phyloP scores from a whole-genome alignment of 2,888 invertebrate genomes.

The Diachrysia chrysitis region DNA sequence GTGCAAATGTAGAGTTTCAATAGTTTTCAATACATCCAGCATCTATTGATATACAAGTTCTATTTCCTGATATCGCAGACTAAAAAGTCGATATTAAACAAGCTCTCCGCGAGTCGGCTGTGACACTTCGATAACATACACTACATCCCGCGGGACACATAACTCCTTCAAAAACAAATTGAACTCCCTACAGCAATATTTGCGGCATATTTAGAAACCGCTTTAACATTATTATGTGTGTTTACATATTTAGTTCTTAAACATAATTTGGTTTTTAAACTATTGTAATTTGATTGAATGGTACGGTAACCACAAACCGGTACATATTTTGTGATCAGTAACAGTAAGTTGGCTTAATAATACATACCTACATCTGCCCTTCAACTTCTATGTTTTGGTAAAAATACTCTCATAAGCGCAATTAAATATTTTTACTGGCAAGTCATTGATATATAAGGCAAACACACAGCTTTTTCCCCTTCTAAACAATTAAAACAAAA shows the following conservation, averaged over 20 bases:
- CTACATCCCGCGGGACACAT: conserved; percentile 22
- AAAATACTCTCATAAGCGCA: no score
- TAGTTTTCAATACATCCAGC: conserved; percentile 13
- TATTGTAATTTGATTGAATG: no score
- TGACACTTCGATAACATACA: conserved; percentile 43
- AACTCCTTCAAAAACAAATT: conserved; percentile 16
- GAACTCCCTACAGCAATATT: neutral
- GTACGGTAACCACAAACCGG: no score
- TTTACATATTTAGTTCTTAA: neutral
- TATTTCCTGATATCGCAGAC: conserved; percentile 38
- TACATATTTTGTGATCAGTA: no score
- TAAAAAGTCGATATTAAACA: conserved; percentile 49
- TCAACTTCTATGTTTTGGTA: no score
- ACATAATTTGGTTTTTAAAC: no score
- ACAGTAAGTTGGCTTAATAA: no score
- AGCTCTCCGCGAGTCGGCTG: conserved; percentile 28
- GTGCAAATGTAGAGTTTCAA: conserved; percentile 8
- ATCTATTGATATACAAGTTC: conserved; percentile 24
- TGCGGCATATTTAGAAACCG: neutral
- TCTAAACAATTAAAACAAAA: conserved; percentile 10
- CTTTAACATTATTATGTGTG: neutral
- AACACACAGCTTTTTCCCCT: neutral
- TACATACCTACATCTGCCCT: no score
- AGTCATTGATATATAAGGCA: neutral
- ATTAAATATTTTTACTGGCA: no score